Evolutionary conservation across 2,113 vertebrate species (phyloP), one percentile per base, ranked within the genome.

Genomic region (Cryptomyrus ogoouensis): DNA sequence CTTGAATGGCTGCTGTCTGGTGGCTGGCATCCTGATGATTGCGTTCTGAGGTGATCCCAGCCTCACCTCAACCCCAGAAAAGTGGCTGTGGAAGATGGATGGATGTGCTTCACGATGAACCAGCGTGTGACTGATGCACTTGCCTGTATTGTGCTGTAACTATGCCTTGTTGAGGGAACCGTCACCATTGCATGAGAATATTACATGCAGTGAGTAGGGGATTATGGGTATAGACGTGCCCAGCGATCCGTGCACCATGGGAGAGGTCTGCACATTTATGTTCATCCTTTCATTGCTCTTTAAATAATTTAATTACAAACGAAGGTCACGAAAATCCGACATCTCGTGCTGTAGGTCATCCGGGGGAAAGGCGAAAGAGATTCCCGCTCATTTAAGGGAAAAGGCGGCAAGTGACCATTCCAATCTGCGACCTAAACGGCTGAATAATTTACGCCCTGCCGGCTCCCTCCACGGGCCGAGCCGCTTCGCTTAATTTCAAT

Each of bases 401-500:
- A 50, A 50, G 83, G 47, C 83, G 19, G 44, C 44, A 3, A 49
- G 74, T 86, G 83, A 50, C 83, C 83, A 86, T 50, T 86, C 47
- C 44, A 86, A 13, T 27, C 83, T 50, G 44, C 24, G 83, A 27
- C 83, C 47, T 86, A 50, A 86, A 86, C 4, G 47, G 44, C 7
- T 86, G 83, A 86, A 86, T 86, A 49, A 49, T 27, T 49, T 47
- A 86, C 24, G 47, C 83, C 74, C 35, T 2, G 44, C 47, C 12
- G 24, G n/a, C 24, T 86, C 44, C 13, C 83, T 5, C 27, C 7
- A 6, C 31, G 50, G 24, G 31, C 85, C 8, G 46, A 8, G 27
- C 50, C 17, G 50, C 85, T 53, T 17, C 31, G 49, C 49, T 53
- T 87, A 53, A 87, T 87, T 87, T 87, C 85, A 87, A 87, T 87